These are phyloP conservation scores for Hippocampus abdominalis DNA, from an alignment of 2,113 vertebrate genomes.

Conservation along the genomic window DNA sequence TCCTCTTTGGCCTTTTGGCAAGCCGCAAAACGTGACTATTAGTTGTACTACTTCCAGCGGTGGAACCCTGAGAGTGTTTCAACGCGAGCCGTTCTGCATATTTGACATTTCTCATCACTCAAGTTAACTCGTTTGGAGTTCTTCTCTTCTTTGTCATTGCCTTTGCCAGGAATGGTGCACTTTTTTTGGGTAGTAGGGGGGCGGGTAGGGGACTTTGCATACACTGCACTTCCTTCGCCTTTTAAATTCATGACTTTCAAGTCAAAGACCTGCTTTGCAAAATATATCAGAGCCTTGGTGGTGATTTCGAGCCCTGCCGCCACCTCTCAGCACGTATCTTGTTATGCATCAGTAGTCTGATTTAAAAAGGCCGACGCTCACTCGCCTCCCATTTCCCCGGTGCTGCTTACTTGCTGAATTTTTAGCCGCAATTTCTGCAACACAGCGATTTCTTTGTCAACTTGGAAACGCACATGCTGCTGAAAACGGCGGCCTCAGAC, in stretches of 20 bases:
- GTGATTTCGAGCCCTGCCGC: conserved; percentile 19
- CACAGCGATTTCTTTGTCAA: conserved; percentile 48
- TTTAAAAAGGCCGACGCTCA: conserved; percentile 49
- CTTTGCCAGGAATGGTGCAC: not conserved
- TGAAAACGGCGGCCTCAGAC: not conserved
- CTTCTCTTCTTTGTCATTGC: not conserved
- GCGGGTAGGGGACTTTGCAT: not conserved
- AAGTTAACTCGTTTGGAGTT: conserved; percentile 7
- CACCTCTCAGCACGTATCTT: conserved; percentile 31
- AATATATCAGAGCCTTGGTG: not conserved
- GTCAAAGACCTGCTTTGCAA: conserved; percentile 26
- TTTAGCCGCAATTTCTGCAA: conserved; percentile 36
- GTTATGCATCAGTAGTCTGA: conserved; percentile 60
- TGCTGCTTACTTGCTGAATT: conserved; percentile 40
- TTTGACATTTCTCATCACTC: conserved; percentile 11
- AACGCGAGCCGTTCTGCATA: conserved; percentile 6
- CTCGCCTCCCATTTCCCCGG: conserved; percentile 42
- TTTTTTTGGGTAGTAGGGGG: not conserved
- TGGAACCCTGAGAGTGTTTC: not conserved
- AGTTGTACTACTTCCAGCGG: not conserved
- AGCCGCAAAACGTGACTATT: conserved; percentile 16
- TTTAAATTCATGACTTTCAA: conserved; percentile 4
- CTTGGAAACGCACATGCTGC: conserved; percentile 20
- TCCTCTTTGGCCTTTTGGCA: conserved; percentile 2
- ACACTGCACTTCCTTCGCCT: conserved; percentile 5